phyloP scores from a whole-genome alignment of 2,797 vertebrate genomes.

The Sphenodon punctatus region DNA sequence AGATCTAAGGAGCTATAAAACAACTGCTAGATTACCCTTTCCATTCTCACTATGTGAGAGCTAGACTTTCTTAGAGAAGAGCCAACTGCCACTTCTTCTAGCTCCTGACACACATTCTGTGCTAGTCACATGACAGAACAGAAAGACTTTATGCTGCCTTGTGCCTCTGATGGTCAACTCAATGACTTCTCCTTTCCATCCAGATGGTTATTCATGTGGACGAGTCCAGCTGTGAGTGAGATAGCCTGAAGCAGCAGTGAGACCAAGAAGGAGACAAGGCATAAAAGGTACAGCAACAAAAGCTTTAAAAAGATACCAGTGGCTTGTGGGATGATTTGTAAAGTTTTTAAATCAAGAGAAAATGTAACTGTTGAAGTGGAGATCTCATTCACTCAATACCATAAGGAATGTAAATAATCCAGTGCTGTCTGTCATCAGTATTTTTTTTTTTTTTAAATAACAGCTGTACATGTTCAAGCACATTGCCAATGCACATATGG shows the following conservation, averaged over 20 bases:
- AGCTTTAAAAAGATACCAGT: background rate
- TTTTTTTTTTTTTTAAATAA: too few species aligned
- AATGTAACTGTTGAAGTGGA: too few species aligned
- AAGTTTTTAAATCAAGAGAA: background rate
- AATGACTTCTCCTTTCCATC: background rate
- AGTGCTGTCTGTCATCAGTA: too few species aligned
- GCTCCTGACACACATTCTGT: background rate
- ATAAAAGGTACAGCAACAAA: background rate
- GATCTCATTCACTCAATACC: too few species aligned
- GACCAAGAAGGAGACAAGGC: background rate
- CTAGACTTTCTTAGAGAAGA: background rate
- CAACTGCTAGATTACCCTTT: background rate
- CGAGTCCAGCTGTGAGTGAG: background rate
- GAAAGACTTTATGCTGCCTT: background rate
- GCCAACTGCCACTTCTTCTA: background rate
- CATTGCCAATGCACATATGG: too few species aligned
- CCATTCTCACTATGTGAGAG: background rate
- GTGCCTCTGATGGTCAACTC: background rate
- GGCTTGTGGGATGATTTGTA: background rate
- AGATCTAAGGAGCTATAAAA: background rate
- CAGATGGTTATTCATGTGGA: background rate
- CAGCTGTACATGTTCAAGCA: too few species aligned
- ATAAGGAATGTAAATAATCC: background rate
- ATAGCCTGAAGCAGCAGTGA: background rate
- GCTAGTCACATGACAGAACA: background rate